These are phyloP conservation scores for Perca fluviatilis DNA, from an alignment of 2,113 vertebrate genomes.

Conservation along the genomic window DNA sequence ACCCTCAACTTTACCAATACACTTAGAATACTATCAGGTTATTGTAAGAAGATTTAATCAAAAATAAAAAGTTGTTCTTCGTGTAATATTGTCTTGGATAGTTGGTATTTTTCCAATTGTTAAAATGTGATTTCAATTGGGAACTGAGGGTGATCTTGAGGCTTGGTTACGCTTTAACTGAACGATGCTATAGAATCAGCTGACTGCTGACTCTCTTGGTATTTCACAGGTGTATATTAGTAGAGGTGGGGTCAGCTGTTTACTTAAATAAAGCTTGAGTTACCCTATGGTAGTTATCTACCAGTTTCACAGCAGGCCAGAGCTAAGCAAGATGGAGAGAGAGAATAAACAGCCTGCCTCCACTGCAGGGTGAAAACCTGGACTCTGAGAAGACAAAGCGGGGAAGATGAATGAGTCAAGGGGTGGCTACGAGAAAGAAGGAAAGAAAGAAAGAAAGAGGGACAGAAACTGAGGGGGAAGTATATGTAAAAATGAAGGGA, in stretches of 20 bases:
- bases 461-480: neutral
- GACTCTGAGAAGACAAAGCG: slow-evolving; percentile 67
- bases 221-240: slow-evolving; percentile 30
- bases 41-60: neutral
- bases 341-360: slow-evolving; percentile 70
- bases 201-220: slow-evolving; percentile 4
- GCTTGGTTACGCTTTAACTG: neutral
- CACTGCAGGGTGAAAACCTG: slow-evolving; percentile 64
- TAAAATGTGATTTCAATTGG: neutral
- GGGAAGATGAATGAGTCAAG: slow-evolving; percentile 69
- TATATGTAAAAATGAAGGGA: neutral
- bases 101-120: neutral
- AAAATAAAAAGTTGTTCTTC: neutral
- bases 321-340: slow-evolving; percentile 78
- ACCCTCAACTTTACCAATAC: neutral
- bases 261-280: slow-evolving; percentile 70
- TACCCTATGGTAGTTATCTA: slow-evolving; percentile 60
- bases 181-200: neutral
- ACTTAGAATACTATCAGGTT: neutral
- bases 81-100: neutral
- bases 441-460: neutral
- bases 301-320: slow-evolving; percentile 68
- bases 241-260: slow-evolving; percentile 26
- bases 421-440: slow-evolving; percentile 30
- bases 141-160: neutral